These are phyloP conservation scores for Mythimna lalbum DNA, from an alignment of 2,888 invertebrate genomes.

Conservation along the genomic window DNA sequence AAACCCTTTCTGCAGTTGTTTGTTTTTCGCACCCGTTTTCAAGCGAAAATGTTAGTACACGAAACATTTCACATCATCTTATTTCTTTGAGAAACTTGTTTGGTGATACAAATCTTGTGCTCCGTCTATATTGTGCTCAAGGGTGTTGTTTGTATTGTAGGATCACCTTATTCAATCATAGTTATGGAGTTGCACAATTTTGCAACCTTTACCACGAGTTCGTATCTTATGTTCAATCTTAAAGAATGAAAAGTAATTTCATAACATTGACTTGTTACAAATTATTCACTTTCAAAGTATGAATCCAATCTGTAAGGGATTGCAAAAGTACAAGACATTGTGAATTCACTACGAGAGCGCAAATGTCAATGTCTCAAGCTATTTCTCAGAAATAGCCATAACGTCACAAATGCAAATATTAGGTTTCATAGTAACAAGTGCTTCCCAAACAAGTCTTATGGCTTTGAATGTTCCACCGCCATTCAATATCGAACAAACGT, in stretches of 20 bases:
- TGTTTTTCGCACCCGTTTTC: slow-evolving; percentile 21
- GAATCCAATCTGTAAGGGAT: not conserved
- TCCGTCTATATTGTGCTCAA: not conserved
- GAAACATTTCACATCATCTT: not conserved
- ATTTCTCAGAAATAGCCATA: slow-evolving; percentile 51
- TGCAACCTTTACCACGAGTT: slow-evolving; percentile 18
- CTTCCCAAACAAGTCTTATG: slow-evolving; percentile 71
- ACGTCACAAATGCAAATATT: slow-evolving; percentile 53
- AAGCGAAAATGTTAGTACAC: not conserved
- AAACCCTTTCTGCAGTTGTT: slow-evolving; percentile 11
- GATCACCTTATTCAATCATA: slow-evolving; percentile 3
- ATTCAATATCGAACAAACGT: slow-evolving; percentile 79
- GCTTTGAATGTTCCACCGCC: slow-evolving; percentile 67
- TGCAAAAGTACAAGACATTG: slow-evolving; percentile 2
- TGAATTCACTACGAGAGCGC: slow-evolving; percentile 11
- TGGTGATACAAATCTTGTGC: not conserved
- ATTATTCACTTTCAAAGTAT: slow-evolving; percentile 19
- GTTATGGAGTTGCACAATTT: slow-evolving; percentile 18
- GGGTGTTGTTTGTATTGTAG: slow-evolving; percentile 11
- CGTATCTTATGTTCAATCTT: slow-evolving; percentile 10
- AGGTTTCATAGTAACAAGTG: slow-evolving; percentile 74
- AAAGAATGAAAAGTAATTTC: slow-evolving; percentile 19
- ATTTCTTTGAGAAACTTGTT: slow-evolving; percentile 4
- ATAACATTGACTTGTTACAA: not conserved
- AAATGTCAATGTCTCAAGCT: slow-evolving; percentile 4